Percentiles rank a stretch among this genome's conserved stretches.
Conservation (phyloP, 2,797 vertebrate species). For the Molossus molossus region DNA sequence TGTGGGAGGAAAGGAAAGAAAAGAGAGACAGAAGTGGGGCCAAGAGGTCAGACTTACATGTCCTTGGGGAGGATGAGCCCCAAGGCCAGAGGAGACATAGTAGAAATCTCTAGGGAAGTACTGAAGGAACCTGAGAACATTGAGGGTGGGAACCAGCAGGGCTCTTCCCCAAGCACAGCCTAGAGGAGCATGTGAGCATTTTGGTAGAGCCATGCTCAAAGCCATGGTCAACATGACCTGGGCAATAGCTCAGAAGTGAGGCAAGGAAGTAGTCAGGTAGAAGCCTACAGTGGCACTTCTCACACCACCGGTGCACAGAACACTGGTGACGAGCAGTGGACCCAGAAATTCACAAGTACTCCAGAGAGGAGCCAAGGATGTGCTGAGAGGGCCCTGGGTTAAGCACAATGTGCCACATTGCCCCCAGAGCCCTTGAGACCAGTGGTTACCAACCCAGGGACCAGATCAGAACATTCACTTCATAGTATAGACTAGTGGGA, state of each 20-base stretch:
- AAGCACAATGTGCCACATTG: not conserved
- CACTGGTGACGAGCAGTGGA: not conserved
- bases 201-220: not conserved
- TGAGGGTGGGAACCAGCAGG: not conserved
- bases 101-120: not conserved
- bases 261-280: not conserved
- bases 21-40: not conserved
- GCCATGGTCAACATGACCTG: not conserved
- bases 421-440: not conserved
- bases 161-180: not conserved
- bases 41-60: not conserved
- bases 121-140: not conserved
- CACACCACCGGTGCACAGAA: too few relatives aligned
- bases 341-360: not conserved
- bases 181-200: not conserved
- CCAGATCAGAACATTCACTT: not conserved
- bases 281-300: rapidly evolving
- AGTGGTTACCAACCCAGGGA: not conserved
- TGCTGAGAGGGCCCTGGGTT: not conserved
- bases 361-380: not conserved
- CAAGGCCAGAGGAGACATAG: not conserved
- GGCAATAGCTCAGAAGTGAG: not conserved
- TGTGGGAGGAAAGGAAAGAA: not conserved
- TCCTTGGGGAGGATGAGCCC: not conserved
- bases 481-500: not conserved